Percentiles rank a stretch among this genome's conserved stretches.
Conservation (phyloP, 1,140 invertebrate species). For the Cylas formicarius region DNA sequence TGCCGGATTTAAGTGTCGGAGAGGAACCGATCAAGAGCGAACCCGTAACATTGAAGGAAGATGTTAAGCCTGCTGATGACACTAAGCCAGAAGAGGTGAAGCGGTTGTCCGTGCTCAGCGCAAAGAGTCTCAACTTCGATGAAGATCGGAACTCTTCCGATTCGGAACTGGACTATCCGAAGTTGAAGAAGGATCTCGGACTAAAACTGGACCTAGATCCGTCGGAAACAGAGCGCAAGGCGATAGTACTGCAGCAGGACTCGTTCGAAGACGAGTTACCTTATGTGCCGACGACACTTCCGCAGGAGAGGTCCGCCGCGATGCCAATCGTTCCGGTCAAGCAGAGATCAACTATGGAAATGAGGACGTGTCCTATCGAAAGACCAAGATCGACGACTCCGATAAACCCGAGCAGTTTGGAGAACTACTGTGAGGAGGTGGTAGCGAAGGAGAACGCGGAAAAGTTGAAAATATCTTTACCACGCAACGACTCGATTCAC, state of each 20-base stretch:
- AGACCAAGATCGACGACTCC: conserved; percentile 79
- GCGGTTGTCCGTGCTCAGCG: background rate
- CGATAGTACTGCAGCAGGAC: conserved; percentile 69
- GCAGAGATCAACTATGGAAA: conserved; percentile 58
- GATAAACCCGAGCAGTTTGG: conserved; percentile 66
- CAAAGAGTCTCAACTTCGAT: conserved; percentile 28
- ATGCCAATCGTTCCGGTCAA: conserved; percentile 74
- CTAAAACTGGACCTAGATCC: conserved; percentile 38
- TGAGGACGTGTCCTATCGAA: conserved; percentile 76
- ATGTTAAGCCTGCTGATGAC: background rate
- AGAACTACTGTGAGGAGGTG: conserved; percentile 56
- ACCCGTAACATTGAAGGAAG: too few relatives aligned
- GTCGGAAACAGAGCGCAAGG: conserved; percentile 61
- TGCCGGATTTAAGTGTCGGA: background rate
- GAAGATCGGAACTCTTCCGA: conserved; percentile 67
- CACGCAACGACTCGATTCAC: conserved; percentile 51
- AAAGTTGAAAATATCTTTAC: conserved; percentile 63
- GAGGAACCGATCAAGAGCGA: too few relatives aligned
- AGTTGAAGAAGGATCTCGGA: conserved; percentile 41
- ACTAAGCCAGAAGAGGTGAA: too few relatives aligned
- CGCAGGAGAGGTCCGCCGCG: conserved; percentile 71
- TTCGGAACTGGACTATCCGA: conserved; percentile 52
- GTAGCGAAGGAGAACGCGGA: conserved; percentile 43
- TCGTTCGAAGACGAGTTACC: conserved; percentile 82
- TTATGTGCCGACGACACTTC: conserved; percentile 77